These are phyloP conservation scores for Dyspetes luteomarginatus DNA, from an alignment of 2,888 invertebrate species.

Conservation along the genomic window DNA sequence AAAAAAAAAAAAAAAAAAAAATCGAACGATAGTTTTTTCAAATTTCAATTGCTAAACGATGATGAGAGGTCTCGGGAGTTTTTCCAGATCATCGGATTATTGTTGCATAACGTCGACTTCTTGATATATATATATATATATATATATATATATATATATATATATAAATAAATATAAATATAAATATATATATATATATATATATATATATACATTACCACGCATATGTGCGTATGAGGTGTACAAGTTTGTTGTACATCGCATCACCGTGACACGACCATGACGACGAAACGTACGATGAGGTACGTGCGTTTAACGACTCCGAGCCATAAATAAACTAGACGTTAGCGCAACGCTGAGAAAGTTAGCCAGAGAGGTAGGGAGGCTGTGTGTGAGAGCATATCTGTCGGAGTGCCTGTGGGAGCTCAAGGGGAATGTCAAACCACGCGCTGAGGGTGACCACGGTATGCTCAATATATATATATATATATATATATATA, in stretches of 20 bases:
- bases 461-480: not conserved
- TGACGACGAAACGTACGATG: slow-evolving; percentile 41
- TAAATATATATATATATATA: too few relatives aligned
- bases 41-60: too few relatives aligned
- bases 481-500: slow-evolving; percentile 2
- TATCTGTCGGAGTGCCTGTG: slow-evolving; percentile 23
- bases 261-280: slow-evolving; percentile 17
- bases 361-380: not conserved
- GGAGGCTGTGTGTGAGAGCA: slow-evolving; percentile 5
- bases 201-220: too few relatives aligned
- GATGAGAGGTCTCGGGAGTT: too few relatives aligned
- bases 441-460: slow-evolving; percentile 31
- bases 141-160: too few relatives aligned
- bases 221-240: not conserved
- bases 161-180: too few relatives aligned
- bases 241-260: too few relatives aligned
- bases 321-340: slow-evolving; percentile 52
- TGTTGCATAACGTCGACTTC: too few relatives aligned
- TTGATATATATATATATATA: too few relatives aligned
- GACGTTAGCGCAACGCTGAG: slow-evolving; percentile 23
- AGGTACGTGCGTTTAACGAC: slow-evolving; percentile 57
- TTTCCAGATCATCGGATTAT: too few relatives aligned
- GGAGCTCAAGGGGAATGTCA: slow-evolving; percentile 30
- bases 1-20: not conserved
- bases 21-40: too few relatives aligned